phyloP scores from a whole-genome alignment of 2,113 vertebrate genomes.

The Oceanodroma tethys region DNA sequence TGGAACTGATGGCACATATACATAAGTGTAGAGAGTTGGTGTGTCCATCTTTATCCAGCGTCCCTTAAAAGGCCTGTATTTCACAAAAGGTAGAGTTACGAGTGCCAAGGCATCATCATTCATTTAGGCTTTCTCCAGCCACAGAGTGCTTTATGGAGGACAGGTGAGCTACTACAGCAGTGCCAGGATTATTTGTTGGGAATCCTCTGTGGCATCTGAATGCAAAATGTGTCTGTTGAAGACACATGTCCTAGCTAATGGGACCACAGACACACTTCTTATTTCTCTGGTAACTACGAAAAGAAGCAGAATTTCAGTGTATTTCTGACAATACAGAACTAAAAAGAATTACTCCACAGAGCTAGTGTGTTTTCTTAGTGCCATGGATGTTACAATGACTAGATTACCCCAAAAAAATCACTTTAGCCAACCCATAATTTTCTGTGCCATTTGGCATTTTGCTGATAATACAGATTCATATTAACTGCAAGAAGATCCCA shows the following conservation, averaged over 20 bases:
- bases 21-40: background rate
- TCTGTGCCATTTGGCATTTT: background rate
- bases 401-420: fast-evolving
- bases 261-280: background rate
- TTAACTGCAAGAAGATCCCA: background rate
- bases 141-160: background rate
- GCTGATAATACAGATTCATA: background rate
- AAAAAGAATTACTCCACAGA: background rate
- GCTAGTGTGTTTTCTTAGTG: background rate
- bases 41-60: background rate
- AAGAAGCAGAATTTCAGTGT: background rate
- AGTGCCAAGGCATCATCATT: background rate
- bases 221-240: background rate
- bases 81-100: background rate
- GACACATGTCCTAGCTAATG: background rate
- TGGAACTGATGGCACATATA: background rate
- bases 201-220: background rate
- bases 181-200: background rate
- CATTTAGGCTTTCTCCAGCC: background rate
- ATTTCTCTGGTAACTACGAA: background rate
- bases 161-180: background rate
- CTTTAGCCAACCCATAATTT: background rate
- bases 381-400: background rate
- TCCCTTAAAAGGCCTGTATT: background rate
- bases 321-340: background rate